Evolutionary conservation across 2,888 invertebrate genomes (phyloP).

Genomic region (Platycheirus albimanus): DNA sequence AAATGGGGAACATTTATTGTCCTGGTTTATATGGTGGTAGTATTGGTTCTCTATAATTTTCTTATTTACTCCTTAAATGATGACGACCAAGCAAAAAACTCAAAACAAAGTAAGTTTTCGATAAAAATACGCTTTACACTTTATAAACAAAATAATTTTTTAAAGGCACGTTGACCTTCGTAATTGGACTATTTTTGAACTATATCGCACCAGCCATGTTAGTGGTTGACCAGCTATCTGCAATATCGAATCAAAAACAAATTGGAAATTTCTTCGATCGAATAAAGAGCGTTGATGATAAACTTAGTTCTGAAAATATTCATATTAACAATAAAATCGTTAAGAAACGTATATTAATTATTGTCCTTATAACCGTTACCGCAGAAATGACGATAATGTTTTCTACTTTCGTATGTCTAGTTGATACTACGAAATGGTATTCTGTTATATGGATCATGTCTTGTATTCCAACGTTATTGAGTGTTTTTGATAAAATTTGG

Average conservation of each 20-base stretch:
- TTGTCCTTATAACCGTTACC: conserved; percentile 77
- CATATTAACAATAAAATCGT: conserved; percentile 77
- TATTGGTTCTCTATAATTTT: conserved; percentile 79
- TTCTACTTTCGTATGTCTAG: conserved; percentile 77
- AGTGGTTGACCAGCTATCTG: conserved; percentile 80
- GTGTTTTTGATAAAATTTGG: conserved; percentile 82
- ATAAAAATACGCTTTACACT: not conserved
- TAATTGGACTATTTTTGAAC: conserved; percentile 81
- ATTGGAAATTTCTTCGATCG: conserved; percentile 80
- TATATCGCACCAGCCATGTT: conserved; percentile 82
- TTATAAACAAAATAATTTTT: not conserved
- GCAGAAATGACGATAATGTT: conserved; percentile 79
- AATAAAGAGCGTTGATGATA: conserved; percentile 80
- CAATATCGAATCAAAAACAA: conserved; percentile 79
- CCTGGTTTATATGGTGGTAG: conserved; percentile 75
- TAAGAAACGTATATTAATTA: conserved; percentile 77
- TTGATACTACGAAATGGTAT: conserved; percentile 77
- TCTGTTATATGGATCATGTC: conserved; percentile 80
- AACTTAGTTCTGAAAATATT: conserved; percentile 79
- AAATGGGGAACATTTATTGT: conserved; percentile 78
- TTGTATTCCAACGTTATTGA: conserved; percentile 80
- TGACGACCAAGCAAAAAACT: conserved; percentile 78
- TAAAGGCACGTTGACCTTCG: conserved; percentile 81
- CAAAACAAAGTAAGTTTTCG: conserved; percentile 79
- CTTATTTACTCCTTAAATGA: conserved; percentile 79